Evolutionary conservation across 2,113 vertebrate species (phyloP), one percentile per base, ranked within the genome.

Genomic region (Melospiza melodia): DNA sequence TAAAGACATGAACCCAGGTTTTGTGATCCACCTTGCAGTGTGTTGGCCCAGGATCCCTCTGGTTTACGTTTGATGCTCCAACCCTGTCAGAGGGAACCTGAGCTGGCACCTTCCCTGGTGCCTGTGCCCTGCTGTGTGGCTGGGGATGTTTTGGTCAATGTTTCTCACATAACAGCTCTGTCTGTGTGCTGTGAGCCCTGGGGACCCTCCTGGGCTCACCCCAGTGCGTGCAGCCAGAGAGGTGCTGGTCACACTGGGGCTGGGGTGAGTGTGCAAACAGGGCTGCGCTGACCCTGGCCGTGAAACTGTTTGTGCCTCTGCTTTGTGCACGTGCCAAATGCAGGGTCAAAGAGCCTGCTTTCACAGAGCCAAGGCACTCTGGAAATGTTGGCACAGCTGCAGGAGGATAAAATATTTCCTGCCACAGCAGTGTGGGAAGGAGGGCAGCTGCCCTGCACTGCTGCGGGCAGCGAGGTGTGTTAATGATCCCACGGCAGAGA

Each of bases 281-380:
- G 37, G 39, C 79, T 75, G 74, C 0, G 0, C 17, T 19, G 58
- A 54, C n/a, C 51, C 37, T 0, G 0, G 1, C 1, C 1, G 1
- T 19, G 31, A 62, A 24, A 15, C 71, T 48, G 11, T 11, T 52
- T 67, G 59, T 51, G 33, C 24, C 41, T 65, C n/a, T 39, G 73
- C 31, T 55, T 15, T 0, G 0, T 24, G 14, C 7, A 0, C 5
- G 5, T 74, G 83, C 84, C 81, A 91, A 89, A 66, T 4, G 8
- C 27, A 72, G 73, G 89, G 69, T 91, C 73, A 86, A 41, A 62
- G 37, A 78, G 6, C 15, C 48, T 84, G 61, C 39, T 33, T 84
- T 86, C 24, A 8, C 15, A 20, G 68, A 55, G 82, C 85, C 72
- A 51, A 80, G 73, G 83, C 35, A 43, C 86, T 91, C 74, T 57